Evolutionary conservation across 2,888 invertebrate genomes (phyloP).

Genomic region (Megalurothrips usitatus): DNA sequence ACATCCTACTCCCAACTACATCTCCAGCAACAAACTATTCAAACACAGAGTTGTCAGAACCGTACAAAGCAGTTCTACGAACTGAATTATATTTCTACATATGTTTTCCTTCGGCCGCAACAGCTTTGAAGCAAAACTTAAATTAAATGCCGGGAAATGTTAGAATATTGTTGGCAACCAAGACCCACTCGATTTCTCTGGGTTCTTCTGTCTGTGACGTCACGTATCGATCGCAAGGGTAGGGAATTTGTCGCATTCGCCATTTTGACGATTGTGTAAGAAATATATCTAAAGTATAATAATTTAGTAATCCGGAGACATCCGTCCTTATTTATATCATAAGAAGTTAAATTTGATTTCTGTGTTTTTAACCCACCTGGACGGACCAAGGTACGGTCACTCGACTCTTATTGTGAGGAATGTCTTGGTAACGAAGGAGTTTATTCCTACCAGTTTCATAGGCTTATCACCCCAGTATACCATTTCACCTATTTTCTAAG

Average conservation of each 20-base stretch:
- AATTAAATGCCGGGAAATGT: no score
- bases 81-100: neutral
- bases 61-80: neutral
- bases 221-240: constrained; percentile 18
- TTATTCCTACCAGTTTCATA: constrained; percentile 36
- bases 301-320: constrained; percentile 46
- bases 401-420: constrained; percentile 47
- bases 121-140: no score
- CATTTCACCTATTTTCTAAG: constrained; percentile 2
- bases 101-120: no score
- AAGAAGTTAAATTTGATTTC: constrained; percentile 49
- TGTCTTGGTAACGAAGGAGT: constrained; percentile 42
- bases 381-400: constrained; percentile 71
- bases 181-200: neutral
- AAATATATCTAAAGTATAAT: constrained; percentile 40
- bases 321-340: constrained; percentile 46
- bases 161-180: neutral
- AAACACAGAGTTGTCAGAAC: no score
- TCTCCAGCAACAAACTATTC: no score
- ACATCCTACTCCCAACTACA: neutral
- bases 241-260: constrained; percentile 28
- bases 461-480: constrained; percentile 23
- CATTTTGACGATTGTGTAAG: constrained; percentile 30
- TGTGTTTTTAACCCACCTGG: constrained; percentile 66
- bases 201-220: constrained; percentile 1